These are phyloP conservation scores for Heterocephalus glaber DNA, from an alignment of 2,113 vertebrate genomes.

Conservation along the genomic window DNA sequence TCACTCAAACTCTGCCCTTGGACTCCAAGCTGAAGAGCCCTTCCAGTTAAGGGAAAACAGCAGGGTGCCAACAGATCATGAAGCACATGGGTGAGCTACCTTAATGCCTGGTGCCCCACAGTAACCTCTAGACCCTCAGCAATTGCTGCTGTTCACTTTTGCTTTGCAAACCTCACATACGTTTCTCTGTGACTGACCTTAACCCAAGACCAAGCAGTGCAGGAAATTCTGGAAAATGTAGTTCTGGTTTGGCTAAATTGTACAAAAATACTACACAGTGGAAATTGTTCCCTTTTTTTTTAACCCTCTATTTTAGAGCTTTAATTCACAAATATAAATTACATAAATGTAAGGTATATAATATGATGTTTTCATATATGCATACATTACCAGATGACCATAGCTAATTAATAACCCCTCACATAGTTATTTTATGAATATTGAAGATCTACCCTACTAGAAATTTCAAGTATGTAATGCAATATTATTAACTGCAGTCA, in stretches of 20 bases:
- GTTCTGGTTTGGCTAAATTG: neutral
- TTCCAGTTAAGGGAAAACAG: neutral
- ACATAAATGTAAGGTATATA: neutral
- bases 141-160: neutral
- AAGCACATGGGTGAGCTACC: rapidly evolving
- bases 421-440: neutral
- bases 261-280: neutral
- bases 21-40: neutral
- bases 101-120: rapidly evolving
- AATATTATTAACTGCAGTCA: neutral
- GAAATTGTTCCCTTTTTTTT: neutral
- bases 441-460: neutral
- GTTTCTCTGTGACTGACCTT: neutral
- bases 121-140: too few species aligned
- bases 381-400: neutral
- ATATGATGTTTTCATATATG: neutral
- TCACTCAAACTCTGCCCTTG: neutral
- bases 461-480: neutral
- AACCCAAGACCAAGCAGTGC: neutral
- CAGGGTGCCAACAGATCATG: neutral
- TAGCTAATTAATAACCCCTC: neutral
- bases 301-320: neutral
- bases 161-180: neutral
- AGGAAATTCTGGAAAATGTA: neutral
- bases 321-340: neutral